phyloP scores from a whole-genome alignment of 2,113 vertebrate genomes.

The Burhinus oedicnemus region DNA sequence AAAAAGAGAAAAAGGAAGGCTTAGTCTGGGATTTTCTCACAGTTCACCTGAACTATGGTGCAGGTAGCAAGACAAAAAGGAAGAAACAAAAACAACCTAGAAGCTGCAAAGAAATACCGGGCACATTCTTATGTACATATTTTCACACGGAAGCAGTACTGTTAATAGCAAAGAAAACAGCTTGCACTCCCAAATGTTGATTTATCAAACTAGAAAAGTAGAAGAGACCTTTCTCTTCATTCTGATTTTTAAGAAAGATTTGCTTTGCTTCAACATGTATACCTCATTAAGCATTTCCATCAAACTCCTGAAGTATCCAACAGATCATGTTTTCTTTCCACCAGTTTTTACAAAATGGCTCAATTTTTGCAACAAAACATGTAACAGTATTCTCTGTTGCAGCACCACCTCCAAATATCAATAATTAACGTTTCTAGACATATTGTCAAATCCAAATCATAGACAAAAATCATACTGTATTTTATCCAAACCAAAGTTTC shows the following conservation, averaged over 20 bases:
- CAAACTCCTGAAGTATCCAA: not conserved
- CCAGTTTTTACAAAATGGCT: not conserved
- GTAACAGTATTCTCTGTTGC: not conserved
- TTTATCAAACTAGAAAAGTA: not conserved
- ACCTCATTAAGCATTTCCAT: not conserved
- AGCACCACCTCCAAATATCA: not conserved
- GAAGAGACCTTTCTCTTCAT: not conserved
- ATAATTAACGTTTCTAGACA: not conserved
- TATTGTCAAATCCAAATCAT: not conserved
- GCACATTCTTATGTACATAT: rapidly evolving
- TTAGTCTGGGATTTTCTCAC: not conserved
- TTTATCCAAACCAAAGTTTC: not conserved
- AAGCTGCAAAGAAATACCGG: not conserved
- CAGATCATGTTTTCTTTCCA: not conserved
- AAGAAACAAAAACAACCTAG: not conserved
- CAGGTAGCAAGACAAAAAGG: not conserved
- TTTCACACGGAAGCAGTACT: not conserved
- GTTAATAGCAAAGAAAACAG: not conserved
- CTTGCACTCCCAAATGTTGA: not conserved
- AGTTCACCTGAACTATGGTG: not conserved
- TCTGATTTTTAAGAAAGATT: not conserved
- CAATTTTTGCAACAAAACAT: not conserved
- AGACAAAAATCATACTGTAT: not conserved
- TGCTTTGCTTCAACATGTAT: not conserved
- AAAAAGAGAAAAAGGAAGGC: not conserved